Conservation (phyloP, 1,140 invertebrate genomes). For the Leptopilina clavipes region DNA sequence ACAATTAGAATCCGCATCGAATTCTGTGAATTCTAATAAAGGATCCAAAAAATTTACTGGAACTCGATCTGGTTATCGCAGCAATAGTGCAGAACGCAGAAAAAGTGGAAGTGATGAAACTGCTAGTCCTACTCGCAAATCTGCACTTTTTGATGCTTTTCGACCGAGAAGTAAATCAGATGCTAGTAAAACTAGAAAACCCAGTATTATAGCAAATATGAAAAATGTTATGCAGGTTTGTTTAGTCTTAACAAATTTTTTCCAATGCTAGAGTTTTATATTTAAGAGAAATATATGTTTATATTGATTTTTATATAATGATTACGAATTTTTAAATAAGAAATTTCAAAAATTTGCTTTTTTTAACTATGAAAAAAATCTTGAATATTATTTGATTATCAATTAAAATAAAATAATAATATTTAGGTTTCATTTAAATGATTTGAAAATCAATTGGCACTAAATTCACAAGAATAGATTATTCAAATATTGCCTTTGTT, state of each 20-base stretch:
- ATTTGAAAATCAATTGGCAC: no score
- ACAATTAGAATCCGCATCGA: constrained; percentile 60
- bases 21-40: constrained; percentile 64
- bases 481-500: no score
- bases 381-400: no score
- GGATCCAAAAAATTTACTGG: constrained; percentile 64
- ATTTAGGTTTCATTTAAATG: no score
- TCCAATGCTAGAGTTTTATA: no score
- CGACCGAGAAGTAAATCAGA: constrained; percentile 88
- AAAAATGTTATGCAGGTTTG: constrained; percentile 85
- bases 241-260: background rate
- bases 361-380: no score
- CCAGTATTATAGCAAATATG: constrained; percentile 85
- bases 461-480: no score
- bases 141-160: constrained; percentile 89
- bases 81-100: constrained; percentile 78
- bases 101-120: constrained; percentile 78
- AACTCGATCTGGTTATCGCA: constrained; percentile 73
- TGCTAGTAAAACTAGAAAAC: constrained; percentile 80
- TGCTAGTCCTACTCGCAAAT: constrained; percentile 81
- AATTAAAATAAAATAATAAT: no score
- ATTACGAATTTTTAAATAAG: no score
- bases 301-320: no score
- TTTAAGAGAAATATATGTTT: no score
- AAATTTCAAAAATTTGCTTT: no score